phyloP scores from a whole-genome alignment of 2,888 invertebrate genomes.

The Heteromurus nitidus region DNA sequence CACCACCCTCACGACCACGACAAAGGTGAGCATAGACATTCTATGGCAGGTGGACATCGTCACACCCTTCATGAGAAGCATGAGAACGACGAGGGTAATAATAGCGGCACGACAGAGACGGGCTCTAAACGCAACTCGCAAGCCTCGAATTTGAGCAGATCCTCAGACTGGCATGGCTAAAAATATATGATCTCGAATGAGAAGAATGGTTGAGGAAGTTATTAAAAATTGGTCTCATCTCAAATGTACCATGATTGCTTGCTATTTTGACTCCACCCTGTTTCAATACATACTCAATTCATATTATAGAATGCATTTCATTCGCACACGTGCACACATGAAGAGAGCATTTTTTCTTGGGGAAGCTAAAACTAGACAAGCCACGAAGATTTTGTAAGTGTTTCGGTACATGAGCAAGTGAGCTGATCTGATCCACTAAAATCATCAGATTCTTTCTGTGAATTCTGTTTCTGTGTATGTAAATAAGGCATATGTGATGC shows the following conservation, averaged over 20 bases:
- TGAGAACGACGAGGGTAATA: not conserved
- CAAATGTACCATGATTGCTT: not conserved
- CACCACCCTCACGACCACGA: not conserved
- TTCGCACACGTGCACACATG: not conserved
- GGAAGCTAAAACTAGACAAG: too few relatives aligned
- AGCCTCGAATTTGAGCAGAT: not conserved
- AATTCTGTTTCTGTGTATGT: too few relatives aligned
- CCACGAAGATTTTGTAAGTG: too few relatives aligned
- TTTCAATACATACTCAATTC: not conserved
- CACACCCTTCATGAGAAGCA: not conserved
- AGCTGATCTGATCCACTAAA: too few relatives aligned
- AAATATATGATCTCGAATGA: too few relatives aligned
- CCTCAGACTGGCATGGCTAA: slow-evolving; percentile 7
- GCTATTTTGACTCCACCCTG: not conserved
- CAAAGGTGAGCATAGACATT: not conserved
- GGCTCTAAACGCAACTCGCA: too few relatives aligned
- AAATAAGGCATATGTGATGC: too few relatives aligned
- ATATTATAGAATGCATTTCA: not conserved
- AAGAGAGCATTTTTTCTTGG: not conserved
- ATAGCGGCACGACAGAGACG: too few relatives aligned
- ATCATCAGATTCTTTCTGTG: too few relatives aligned
- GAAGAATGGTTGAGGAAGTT: too few relatives aligned
- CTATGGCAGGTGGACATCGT: not conserved
- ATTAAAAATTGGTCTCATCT: not conserved
- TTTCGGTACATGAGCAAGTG: too few relatives aligned